A percentile compares a stretch with the other conserved stretches of the same genome.
Conservation (phyloP, 2,797 vertebrate genomes). For the Coregonus suidteri region DNA sequence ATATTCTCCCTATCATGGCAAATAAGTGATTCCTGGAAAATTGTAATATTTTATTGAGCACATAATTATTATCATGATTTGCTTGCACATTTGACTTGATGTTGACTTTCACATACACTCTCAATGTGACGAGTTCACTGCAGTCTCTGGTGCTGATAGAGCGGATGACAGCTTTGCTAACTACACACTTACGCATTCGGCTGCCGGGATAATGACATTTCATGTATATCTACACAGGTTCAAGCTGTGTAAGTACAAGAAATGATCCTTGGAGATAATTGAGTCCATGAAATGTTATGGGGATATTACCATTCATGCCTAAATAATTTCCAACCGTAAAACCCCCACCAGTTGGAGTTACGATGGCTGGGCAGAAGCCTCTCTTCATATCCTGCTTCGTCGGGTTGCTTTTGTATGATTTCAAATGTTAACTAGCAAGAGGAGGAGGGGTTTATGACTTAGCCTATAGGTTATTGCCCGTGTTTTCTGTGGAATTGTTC, state of each 20-base stretch:
- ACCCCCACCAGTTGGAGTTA: conserved; percentile 41
- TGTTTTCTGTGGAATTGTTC: conserved; percentile 33
- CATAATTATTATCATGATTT: conserved; percentile 21
- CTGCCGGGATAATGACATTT: conserved; percentile 53
- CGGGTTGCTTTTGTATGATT: conserved; percentile 38
- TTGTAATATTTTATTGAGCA: background rate
- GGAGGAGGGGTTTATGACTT: background rate
- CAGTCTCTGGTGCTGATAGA: background rate
- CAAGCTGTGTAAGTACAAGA: conserved; percentile 58
- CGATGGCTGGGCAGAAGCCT: conserved; percentile 33
- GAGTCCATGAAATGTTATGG: conserved; percentile 69
- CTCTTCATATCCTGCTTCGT: conserved; percentile 34
- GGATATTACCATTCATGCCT: conserved; percentile 67
- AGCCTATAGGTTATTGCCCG: background rate
- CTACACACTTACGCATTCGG: conserved; percentile 29
- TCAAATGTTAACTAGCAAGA: conserved; percentile 25
- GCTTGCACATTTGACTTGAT: conserved; percentile 6
- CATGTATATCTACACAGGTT: conserved; percentile 59
- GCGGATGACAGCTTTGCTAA: conserved; percentile 17
- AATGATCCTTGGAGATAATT: conserved; percentile 64
- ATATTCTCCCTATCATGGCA: background rate
- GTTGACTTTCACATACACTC: conserved; percentile 8
- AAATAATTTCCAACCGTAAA: conserved; percentile 63
- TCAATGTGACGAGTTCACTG: conserved; percentile 12
- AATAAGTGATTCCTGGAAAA: background rate